A percentile compares a stretch with the other conserved stretches of the same genome.
These are phyloP conservation scores for Macrotus californicus DNA, from an alignment of 2,113 vertebrate genomes.

Conservation along the genomic window DNA sequence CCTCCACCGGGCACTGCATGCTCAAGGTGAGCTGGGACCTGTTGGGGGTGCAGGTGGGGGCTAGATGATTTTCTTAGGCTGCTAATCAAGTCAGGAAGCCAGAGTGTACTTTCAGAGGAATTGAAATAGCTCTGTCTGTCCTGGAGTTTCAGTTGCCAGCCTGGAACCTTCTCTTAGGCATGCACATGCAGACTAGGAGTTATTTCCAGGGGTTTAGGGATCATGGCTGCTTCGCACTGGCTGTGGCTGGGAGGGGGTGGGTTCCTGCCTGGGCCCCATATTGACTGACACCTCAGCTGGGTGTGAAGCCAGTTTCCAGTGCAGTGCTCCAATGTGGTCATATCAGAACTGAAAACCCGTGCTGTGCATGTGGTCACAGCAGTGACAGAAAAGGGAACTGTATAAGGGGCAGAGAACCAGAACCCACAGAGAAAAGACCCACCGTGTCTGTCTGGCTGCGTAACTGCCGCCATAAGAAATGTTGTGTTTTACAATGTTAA, in stretches of 20 bases:
- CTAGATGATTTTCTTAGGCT: accelerated
- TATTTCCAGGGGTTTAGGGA: background rate
- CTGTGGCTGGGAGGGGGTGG: background rate
- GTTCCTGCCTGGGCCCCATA: background rate
- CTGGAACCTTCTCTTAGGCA: background rate
- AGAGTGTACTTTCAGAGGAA: background rate
- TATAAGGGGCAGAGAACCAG: background rate
- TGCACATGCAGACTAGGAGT: background rate
- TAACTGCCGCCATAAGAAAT: background rate
- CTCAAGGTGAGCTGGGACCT: constrained; percentile 82
- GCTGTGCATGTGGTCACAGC: accelerated
- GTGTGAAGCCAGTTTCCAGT: background rate
- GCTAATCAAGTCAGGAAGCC: background rate
- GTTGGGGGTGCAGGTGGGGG: background rate
- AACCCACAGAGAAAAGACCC: background rate
- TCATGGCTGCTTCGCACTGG: background rate
- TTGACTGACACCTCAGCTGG: background rate
- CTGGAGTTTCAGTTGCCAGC: background rate
- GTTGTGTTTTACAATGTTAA: background rate
- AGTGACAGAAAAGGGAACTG: background rate
- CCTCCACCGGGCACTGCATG: constrained; percentile 90
- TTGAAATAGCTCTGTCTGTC: background rate
- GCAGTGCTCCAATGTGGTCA: background rate
- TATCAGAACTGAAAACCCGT: background rate
- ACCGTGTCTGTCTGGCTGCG: background rate